Percentiles rank a stretch among this genome's conserved stretches.
Evolutionary conservation across 2,888 invertebrate species (phyloP).

Genomic region (Micoletzkya japonica): DNA sequence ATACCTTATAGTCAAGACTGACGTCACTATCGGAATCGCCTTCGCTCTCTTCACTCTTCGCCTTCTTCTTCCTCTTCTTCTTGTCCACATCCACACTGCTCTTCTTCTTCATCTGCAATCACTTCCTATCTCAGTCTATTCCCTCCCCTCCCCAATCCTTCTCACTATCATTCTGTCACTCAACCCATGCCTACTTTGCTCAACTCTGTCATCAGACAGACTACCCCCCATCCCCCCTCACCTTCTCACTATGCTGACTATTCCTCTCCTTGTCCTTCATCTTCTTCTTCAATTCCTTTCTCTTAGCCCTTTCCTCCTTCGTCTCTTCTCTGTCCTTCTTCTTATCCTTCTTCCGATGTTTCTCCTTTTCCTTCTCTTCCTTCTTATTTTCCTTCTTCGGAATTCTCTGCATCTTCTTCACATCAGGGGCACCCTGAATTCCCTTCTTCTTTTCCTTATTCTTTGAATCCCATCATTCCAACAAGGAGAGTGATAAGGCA

Average conservation of each 20-base stretch:
- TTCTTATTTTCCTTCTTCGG: conserved; percentile 21
- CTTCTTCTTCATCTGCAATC: conserved; percentile 8
- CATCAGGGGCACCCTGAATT: not conserved
- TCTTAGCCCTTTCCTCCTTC: conserved; percentile 14
- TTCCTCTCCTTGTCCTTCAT: conserved; percentile 2
- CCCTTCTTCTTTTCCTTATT: not conserved
- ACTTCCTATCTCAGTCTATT: not conserved
- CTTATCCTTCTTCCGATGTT: conserved; percentile 1
- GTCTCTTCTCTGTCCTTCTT: conserved; percentile 17
- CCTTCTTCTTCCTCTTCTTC: conserved; percentile 25
- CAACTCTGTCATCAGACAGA: too few relatives aligned
- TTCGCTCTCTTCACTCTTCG: not conserved
- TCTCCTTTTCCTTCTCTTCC: not conserved
- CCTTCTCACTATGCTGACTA: not conserved
- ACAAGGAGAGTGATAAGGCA: too few relatives aligned
- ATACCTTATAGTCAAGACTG: not conserved
- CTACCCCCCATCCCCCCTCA: conserved; percentile 9
- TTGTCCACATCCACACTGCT: conserved; percentile 5
- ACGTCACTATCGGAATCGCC: conserved; percentile 4
- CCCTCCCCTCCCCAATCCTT: not conserved
- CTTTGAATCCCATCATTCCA: too few relatives aligned
- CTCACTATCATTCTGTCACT: conserved; percentile 7
- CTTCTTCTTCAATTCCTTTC: conserved; percentile 17
- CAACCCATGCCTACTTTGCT: conserved; percentile 2
- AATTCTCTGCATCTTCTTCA: conserved; percentile 19